Percentiles rank a stretch among this genome's conserved stretches.
phyloP scores from a whole-genome alignment of 1,140 invertebrate genomes.

The Halesus radiatus region DNA sequence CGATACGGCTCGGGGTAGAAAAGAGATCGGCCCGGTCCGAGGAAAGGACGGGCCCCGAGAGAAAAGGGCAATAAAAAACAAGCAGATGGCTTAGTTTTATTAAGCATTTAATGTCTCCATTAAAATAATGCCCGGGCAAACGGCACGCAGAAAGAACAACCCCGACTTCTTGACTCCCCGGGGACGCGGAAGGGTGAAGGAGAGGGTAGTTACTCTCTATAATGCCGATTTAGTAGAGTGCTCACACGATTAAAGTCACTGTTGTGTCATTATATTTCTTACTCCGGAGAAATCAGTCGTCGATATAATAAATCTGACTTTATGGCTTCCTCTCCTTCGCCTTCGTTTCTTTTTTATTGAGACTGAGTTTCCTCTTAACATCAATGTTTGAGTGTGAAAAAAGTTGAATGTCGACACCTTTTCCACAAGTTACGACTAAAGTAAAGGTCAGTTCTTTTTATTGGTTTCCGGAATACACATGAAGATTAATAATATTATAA shows the following conservation, averaged over 20 bases:
- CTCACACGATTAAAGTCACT: conserved; percentile 30
- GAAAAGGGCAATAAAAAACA: conserved; percentile 44
- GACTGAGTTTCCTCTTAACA: too few species aligned
- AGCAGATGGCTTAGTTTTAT: conserved; percentile 51
- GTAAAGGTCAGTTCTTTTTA: too few species aligned
- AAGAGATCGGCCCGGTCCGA: conserved; percentile 4
- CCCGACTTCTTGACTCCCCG: background rate
- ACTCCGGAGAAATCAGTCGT: conserved; percentile 26
- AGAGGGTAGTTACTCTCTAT: background rate
- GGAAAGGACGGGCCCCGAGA: conserved; percentile 1
- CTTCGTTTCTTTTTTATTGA: background rate
- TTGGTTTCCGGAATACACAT: too few species aligned
- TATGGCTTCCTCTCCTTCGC: background rate
- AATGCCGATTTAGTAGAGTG: conserved; percentile 31
- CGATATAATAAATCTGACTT: background rate
- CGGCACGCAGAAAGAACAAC: conserved; percentile 23
- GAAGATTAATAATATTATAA: too few species aligned
- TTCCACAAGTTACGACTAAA: too few species aligned
- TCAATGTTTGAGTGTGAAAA: too few species aligned
- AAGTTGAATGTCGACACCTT: too few species aligned
- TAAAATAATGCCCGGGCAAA: conserved; percentile 50
- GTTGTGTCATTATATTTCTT: conserved; percentile 27
- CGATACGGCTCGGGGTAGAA: background rate
- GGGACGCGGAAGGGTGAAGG: background rate
- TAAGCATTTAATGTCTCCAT: conserved; percentile 55